Conservation (phyloP, 1,140 invertebrate species). For the Streblospio benedicti region DNA sequence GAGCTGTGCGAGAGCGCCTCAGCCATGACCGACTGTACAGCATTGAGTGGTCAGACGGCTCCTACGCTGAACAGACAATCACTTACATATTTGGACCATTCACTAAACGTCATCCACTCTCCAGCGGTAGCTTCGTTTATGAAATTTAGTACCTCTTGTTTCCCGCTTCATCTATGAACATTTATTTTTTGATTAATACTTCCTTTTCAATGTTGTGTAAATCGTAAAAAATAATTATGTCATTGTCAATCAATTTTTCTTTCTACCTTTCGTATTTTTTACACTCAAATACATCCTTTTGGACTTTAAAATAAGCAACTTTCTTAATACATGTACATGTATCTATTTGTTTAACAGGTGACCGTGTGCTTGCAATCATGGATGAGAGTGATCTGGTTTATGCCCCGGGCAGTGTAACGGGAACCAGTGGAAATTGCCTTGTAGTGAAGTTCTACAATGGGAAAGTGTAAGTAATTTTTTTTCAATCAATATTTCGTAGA, state of each 20-base stretch:
- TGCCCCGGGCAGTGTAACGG: slow-evolving; percentile 29
- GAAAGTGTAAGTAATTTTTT: slow-evolving; percentile 20
- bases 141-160: no score
- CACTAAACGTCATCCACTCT: slow-evolving; percentile 21
- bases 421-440: slow-evolving; percentile 6
- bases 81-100: slow-evolving; percentile 33
- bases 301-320: no score
- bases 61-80: slow-evolving; percentile 22
- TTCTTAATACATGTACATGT: no score
- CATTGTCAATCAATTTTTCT: no score
- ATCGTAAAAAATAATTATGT: no score
- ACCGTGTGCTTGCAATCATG: slow-evolving; percentile 21
- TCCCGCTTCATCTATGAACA: no score
- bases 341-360: no score
- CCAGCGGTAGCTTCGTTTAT: slow-evolving; percentile 23
- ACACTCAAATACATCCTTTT: no score
- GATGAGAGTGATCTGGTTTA: slow-evolving; percentile 22
- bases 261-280: no score
- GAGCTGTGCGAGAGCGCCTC: slow-evolving; percentile 14
- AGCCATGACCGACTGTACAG: slow-evolving; percentile 23
- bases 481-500: neutral
- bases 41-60: slow-evolving; percentile 28
- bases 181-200: no score
- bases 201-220: no score
- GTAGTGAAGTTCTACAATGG: slow-evolving; percentile 30